Conservation (phyloP, 2,888 invertebrate genomes). For the Xestia ashworthii region DNA sequence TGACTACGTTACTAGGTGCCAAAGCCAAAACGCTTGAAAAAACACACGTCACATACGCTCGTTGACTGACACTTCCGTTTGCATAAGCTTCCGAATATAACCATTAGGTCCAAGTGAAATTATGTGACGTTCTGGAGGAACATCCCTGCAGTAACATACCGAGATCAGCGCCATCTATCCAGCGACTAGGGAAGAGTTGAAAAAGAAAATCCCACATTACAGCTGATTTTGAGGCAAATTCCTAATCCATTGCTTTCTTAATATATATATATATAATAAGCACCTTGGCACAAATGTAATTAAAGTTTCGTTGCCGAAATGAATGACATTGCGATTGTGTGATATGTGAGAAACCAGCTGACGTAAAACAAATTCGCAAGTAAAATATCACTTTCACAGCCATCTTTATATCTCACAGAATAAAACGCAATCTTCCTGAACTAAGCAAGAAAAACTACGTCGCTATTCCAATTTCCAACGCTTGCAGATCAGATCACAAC, state of each 20-base stretch:
- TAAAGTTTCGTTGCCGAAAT: not conserved
- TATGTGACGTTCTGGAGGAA: too few relatives aligned
- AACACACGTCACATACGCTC: too few relatives aligned
- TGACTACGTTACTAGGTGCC: too few relatives aligned
- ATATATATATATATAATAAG: too few relatives aligned
- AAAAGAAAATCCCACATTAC: not conserved
- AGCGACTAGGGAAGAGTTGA: too few relatives aligned
- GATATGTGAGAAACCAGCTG: not conserved
- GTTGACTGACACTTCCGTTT: too few relatives aligned
- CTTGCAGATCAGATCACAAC: conserved; percentile 60
- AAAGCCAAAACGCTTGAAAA: too few relatives aligned
- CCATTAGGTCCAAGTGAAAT: too few relatives aligned
- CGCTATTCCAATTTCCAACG: conserved; percentile 13
- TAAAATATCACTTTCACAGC: not conserved
- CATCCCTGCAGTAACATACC: too few relatives aligned
- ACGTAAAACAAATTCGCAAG: not conserved
- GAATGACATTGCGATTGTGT: not conserved
- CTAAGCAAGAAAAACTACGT: conserved; percentile 45
- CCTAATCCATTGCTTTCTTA: not conserved
- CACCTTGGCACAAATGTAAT: too few relatives aligned
- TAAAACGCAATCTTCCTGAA: conserved; percentile 16
- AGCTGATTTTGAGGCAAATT: not conserved
- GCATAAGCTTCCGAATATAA: too few relatives aligned
- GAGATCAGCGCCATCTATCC: too few relatives aligned
- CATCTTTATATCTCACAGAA: not conserved